A percentile compares a stretch with the other conserved stretches of the same genome.
phyloP scores from a whole-genome alignment of 1,140 invertebrate genomes.

The Samia ricini region DNA sequence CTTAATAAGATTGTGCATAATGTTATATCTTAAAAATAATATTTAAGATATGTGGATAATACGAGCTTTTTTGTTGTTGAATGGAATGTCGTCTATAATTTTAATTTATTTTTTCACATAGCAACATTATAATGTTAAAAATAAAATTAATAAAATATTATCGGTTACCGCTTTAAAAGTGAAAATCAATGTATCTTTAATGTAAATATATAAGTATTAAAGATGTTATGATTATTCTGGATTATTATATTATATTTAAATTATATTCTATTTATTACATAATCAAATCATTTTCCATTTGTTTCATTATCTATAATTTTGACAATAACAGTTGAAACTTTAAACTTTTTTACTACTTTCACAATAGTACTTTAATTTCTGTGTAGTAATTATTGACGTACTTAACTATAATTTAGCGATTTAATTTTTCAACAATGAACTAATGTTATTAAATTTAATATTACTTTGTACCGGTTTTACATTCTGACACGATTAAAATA shows the following conservation, averaged over 20 bases:
- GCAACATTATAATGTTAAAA: conserved; percentile 9
- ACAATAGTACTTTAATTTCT: too few species aligned
- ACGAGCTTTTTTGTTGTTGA: conserved; percentile 26
- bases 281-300: not conserved
- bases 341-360: not conserved
- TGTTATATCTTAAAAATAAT: conserved; percentile 13
- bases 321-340: not conserved
- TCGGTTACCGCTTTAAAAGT: conserved; percentile 17
- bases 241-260: conserved; percentile 12
- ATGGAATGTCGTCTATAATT: conserved; percentile 14
- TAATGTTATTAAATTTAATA: too few species aligned
- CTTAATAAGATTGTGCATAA: conserved; percentile 28
- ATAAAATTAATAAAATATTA: not conserved
- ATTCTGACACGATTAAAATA: too few species aligned
- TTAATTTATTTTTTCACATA: conserved; percentile 8
- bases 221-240: conserved; percentile 3
- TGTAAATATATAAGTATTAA: conserved; percentile 16
- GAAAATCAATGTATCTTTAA: conserved; percentile 8
- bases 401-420: too few species aligned
- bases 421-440: too few species aligned
- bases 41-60: conserved; percentile 15
- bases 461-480: too few species aligned
- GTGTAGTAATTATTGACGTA: too few species aligned
- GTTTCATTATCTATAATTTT: not conserved
- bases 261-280: not conserved